A percentile compares a stretch with the other conserved stretches of the same genome.
phyloP scores from a whole-genome alignment of 1,140 invertebrate genomes.

The Papilio glaucus region DNA sequence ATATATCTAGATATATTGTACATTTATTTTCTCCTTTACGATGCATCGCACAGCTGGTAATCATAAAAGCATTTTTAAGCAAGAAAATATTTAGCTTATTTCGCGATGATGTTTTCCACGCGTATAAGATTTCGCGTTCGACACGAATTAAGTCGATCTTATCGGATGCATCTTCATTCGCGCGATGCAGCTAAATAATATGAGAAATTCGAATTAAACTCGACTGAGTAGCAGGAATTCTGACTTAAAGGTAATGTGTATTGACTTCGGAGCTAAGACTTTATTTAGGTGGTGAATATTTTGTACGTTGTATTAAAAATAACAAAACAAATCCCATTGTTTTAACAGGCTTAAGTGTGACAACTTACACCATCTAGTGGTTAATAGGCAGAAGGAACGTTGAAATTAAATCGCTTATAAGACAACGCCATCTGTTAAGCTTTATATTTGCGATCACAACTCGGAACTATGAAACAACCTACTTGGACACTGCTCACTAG shows the following conservation, averaged over 20 bases:
- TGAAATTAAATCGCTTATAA: background rate
- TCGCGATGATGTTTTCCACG: slow-evolving; percentile 60
- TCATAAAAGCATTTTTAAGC: slow-evolving; percentile 35
- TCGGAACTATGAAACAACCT: background rate
- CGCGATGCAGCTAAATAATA: slow-evolving; percentile 53
- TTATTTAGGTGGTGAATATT: slow-evolving; percentile 33
- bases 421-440: slow-evolving; percentile 43
- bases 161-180: slow-evolving; percentile 63
- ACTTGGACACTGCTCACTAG: background rate
- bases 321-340: background rate
- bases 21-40: too few species aligned
- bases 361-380: slow-evolving; percentile 24
- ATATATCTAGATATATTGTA: background rate
- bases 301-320: slow-evolving; percentile 3
- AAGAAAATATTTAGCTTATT: slow-evolving; percentile 38
- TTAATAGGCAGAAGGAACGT: background rate
- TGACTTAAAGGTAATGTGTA: slow-evolving; percentile 51
- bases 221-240: slow-evolving; percentile 60
- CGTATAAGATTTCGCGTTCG: slow-evolving; percentile 71
- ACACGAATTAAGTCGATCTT: slow-evolving; percentile 64
- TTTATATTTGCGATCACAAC: background rate
- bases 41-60: slow-evolving; percentile 25
- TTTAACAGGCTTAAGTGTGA: background rate
- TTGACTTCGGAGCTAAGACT: slow-evolving; percentile 52
- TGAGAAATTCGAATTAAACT: slow-evolving; percentile 60